Evolutionary conservation across 1,140 invertebrate genomes (phyloP), one percentile per base, ranked within the genome.

Genomic region (Rhagoletis pomonella): DNA sequence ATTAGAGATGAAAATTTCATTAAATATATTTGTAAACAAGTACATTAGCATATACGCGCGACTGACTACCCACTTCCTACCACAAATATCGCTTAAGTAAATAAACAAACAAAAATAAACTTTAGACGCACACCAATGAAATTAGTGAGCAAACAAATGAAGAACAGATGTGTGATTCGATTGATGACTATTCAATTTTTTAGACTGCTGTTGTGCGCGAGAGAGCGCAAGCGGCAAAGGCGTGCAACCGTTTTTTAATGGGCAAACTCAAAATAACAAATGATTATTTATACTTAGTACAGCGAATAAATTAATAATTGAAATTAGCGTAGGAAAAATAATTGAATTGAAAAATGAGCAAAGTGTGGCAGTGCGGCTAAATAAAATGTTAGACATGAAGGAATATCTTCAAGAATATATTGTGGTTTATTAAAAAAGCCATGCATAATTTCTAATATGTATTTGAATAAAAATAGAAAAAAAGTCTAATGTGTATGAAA

Each of bases 81-180:
- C 2, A 47, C 67, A 17, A 73, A 73, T 14, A 39, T 1, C 67
- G 10, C 9, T 3, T 12, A 67, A 4, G 67, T 44, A 73, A 73
- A 73, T 42, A 73, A 44, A 0, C 12, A 39, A 47, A 73, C 12
- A 73, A 73, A 47, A 73, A 73, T 73, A 73, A 17, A 47, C 44
- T 29, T 67, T 39, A 3, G 29, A 29, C 64, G 29, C 19, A 29
- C 19, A 19, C 4, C 2, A 44, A 10, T 73, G 12, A 47, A 73
- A 44, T 73, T 44, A 73, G 44, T 73, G 39, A 73, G 44, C 67
- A 73, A 73, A 73, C 42, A 73, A 73, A 73, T 73, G 42, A 73
- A 73, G 14, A 73, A 73, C 67, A 73, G 67, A 73, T 73, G 67
- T 73, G 67, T 42, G 67, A 73, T 44, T 44, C 17, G 42, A 44